Evolutionary conservation across 1,140 invertebrate genomes (phyloP).

Genomic region (Agrypnia vestita): DNA sequence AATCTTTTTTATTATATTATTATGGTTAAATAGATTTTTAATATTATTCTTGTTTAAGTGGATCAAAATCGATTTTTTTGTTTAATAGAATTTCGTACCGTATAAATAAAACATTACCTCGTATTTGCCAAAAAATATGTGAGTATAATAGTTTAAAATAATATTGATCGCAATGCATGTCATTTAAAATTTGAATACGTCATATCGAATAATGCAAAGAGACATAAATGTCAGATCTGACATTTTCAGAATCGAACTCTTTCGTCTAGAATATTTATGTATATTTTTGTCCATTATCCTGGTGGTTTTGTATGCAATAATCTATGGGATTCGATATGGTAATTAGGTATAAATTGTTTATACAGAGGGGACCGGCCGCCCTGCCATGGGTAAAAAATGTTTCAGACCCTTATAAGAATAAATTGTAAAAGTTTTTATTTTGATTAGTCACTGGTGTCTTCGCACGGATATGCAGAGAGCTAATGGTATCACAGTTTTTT

Average conservation of each 20-base stretch:
- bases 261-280: slow-evolving; percentile 23
- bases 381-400: background rate
- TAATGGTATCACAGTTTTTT: too few species aligned
- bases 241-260: slow-evolving; percentile 37
- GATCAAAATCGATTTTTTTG: too few species aligned
- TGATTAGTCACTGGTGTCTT: too few species aligned
- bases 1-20: too few species aligned
- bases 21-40: too few species aligned
- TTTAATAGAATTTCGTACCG: too few species aligned
- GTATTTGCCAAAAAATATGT: too few species aligned
- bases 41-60: too few species aligned
- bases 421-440: too few species aligned
- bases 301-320: slow-evolving; percentile 56
- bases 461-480: too few species aligned
- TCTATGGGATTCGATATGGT: slow-evolving; percentile 60
- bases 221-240: slow-evolving; percentile 42
- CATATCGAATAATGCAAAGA: slow-evolving; percentile 16
- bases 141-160: background rate
- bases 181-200: slow-evolving; percentile 43
- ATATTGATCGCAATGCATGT: background rate
- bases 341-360: slow-evolving; percentile 55
- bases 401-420: background rate
- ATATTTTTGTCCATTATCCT: slow-evolving; percentile 28
- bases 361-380: slow-evolving; percentile 37
- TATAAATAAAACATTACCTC: too few species aligned